Evolutionary conservation across 2,113 vertebrate genomes (phyloP).

Genomic region (Mesocricetus auratus): DNA sequence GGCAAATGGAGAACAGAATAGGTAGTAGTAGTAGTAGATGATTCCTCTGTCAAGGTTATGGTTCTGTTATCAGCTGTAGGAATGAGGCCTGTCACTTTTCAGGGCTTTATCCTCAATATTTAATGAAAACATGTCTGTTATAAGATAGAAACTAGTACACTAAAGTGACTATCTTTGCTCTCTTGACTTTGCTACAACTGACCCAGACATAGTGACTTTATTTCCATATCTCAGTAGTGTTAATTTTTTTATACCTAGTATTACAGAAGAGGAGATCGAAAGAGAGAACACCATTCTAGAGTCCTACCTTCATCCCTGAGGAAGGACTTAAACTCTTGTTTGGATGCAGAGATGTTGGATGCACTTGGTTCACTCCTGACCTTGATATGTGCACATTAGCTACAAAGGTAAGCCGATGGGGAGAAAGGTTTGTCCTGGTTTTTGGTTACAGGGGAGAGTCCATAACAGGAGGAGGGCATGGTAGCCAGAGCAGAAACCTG

Average conservation of each 20-base stretch:
- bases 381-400: not conserved
- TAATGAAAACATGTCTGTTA: not conserved
- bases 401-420: no score
- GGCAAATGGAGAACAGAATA: not conserved
- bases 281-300: not conserved
- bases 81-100: not conserved
- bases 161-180: not conserved
- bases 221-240: not conserved
- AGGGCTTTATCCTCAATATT: not conserved
- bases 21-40: not conserved
- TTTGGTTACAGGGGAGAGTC: no score
- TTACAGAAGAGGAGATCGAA: not conserved
- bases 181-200: not conserved
- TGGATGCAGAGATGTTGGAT: not conserved
- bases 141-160: not conserved
- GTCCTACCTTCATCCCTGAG: not conserved
- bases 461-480: not conserved
- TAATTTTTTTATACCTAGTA: not conserved
- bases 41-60: not conserved
- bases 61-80: not conserved
- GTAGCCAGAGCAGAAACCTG: not conserved
- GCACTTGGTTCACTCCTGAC: not conserved
- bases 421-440: not conserved
- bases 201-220: not conserved
- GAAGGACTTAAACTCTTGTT: not conserved